These are phyloP conservation scores for Vicugna pacos DNA, from an alignment of 2,113 vertebrate genomes.

Conservation along the genomic window DNA sequence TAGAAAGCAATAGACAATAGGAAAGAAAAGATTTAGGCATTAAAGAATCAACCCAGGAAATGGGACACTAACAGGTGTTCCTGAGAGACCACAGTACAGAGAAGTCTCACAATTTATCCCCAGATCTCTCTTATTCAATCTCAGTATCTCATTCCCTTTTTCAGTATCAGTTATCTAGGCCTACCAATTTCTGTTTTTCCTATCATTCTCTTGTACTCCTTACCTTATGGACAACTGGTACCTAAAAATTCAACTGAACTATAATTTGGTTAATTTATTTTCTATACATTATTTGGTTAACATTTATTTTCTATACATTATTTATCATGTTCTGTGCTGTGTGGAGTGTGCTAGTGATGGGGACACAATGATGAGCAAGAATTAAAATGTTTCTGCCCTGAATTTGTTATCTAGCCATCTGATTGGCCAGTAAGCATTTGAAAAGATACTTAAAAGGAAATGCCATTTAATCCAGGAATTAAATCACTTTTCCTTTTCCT, in stretches of 20 bases:
- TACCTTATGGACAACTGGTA: background rate
- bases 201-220: background rate
- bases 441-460: background rate
- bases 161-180: background rate
- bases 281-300: background rate
- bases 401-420: background rate
- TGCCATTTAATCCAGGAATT: background rate
- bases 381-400: background rate
- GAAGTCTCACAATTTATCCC: background rate
- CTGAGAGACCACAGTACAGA: background rate
- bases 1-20: background rate
- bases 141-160: background rate
- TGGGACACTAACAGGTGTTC: background rate
- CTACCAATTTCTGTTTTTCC: background rate
- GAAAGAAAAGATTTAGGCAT: constrained; percentile 14
- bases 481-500: background rate
- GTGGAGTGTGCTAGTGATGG: background rate
- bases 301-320: background rate
- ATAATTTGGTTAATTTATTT: background rate
- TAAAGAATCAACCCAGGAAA: background rate
- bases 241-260: background rate
- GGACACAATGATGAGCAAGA: background rate
- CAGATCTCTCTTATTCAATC: background rate
- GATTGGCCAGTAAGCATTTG: background rate
- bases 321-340: background rate